phyloP scores from a whole-genome alignment of 2,888 invertebrate species.

The Branchellion lobata region DNA sequence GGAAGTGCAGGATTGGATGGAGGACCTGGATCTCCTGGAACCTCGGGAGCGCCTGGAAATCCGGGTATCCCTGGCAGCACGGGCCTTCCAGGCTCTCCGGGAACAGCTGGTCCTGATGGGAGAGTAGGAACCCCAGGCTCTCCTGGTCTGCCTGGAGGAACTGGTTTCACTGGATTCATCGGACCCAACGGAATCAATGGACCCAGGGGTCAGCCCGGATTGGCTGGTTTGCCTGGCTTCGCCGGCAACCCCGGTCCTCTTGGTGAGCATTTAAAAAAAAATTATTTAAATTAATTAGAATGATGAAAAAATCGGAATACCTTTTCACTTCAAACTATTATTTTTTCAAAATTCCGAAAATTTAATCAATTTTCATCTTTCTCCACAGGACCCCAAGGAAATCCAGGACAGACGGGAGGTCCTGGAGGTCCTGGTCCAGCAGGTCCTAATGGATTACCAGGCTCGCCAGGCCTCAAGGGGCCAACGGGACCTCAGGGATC shows the following conservation, averaged over 20 bases:
- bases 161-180: slow-evolving; percentile 40
- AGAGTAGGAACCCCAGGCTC: slow-evolving; percentile 30
- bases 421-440: slow-evolving; percentile 64
- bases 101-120: slow-evolving; percentile 44
- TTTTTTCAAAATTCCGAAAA: too few relatives aligned
- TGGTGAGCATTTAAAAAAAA: too few relatives aligned
- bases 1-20: slow-evolving; percentile 39
- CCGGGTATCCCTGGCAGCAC: slow-evolving; percentile 44
- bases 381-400: slow-evolving; percentile 27
- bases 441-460: slow-evolving; percentile 49
- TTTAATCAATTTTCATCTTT: too few relatives aligned
- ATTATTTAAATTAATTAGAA: too few relatives aligned
- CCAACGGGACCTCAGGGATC: slow-evolving; percentile 32
- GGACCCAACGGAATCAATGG: slow-evolving; percentile 45
- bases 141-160: slow-evolving; percentile 13
- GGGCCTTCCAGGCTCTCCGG: slow-evolving; percentile 51
- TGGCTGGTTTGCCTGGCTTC: slow-evolving; percentile 36
- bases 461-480: slow-evolving; percentile 40
- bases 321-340: too few relatives aligned
- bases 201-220: slow-evolving; percentile 40
- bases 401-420: slow-evolving; percentile 39
- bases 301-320: too few relatives aligned
- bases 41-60: slow-evolving; percentile 40
- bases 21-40: slow-evolving; percentile 26
- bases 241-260: slow-evolving; percentile 33